Percentiles rank a stretch among this genome's conserved stretches.
Evolutionary conservation across 2,113 vertebrate species (phyloP).

Genomic region (Pavo muticus): DNA sequence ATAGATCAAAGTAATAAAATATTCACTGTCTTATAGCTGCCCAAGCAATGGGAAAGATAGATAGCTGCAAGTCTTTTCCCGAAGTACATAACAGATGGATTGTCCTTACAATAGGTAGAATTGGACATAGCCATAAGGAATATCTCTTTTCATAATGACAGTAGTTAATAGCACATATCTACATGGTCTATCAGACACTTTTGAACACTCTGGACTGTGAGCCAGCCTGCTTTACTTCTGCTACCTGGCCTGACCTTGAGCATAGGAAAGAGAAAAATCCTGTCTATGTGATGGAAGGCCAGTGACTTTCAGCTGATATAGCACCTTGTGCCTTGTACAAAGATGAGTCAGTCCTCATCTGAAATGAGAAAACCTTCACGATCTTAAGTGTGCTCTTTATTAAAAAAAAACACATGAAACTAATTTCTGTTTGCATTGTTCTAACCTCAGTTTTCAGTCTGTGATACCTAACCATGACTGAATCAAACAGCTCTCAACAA

Average conservation of each 20-base stretch:
- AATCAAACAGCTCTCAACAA: background rate
- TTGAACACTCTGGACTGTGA: background rate
- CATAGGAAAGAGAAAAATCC: background rate
- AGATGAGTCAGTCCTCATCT: background rate
- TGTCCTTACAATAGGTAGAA: background rate
- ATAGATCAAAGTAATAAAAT: background rate
- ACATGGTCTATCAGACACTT: background rate
- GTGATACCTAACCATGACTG: background rate
- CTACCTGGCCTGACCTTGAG: background rate
- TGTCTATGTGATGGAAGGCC: background rate
- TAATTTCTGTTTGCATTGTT: background rate
- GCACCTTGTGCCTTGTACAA: background rate
- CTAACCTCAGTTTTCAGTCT: background rate
- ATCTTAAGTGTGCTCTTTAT: background rate
- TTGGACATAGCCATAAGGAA: background rate
- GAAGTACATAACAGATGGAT: background rate
- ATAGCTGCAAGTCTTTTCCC: background rate
- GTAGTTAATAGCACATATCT: background rate
- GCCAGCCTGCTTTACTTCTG: background rate
- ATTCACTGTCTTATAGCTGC: background rate
- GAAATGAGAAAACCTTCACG: background rate
- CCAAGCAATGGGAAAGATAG: background rate
- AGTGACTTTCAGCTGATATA: background rate
- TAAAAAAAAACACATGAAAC: background rate
- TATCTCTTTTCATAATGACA: fast-evolving